Evolutionary conservation across 2,113 vertebrate genomes (phyloP).

Genomic region (Antigone vipio): DNA sequence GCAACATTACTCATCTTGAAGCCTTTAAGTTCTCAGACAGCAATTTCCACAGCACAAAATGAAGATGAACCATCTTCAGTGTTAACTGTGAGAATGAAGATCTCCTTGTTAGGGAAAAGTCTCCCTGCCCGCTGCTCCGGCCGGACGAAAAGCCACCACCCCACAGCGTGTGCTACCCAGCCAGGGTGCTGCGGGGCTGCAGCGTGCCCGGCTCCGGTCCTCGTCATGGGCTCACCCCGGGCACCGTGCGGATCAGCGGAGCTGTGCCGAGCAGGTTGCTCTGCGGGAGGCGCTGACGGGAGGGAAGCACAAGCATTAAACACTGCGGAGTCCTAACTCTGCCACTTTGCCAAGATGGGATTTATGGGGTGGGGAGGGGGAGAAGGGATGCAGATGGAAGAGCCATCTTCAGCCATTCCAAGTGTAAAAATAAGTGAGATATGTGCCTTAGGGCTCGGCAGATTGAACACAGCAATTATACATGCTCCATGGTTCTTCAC

Average conservation of each 20-base stretch:
- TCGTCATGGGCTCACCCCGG: fast-evolving
- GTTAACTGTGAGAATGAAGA: background rate
- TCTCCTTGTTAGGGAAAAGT: background rate
- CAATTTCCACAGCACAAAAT: background rate
- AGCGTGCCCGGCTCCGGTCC: fast-evolving
- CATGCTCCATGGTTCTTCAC: constrained; percentile 23
- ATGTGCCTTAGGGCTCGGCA: constrained; percentile 54
- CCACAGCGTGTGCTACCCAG: too few species aligned
- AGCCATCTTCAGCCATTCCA: constrained; percentile 37
- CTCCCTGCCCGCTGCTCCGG: background rate
- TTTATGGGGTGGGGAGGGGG: constrained; percentile 15
- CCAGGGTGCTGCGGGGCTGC: background rate
- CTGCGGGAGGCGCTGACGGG: fast-evolving
- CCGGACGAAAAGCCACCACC: background rate
- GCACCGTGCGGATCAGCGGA: background rate
- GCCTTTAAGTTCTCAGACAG: background rate
- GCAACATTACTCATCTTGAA: background rate
- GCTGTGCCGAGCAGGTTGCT: background rate
- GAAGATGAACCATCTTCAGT: background rate
- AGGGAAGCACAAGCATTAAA: background rate
- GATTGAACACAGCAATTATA: constrained; percentile 47
- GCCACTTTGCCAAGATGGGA: constrained; percentile 48
- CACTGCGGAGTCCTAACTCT: background rate
- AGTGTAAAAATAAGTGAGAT: constrained; percentile 63
- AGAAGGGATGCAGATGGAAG: constrained; percentile 55